Percentiles rank a stretch among this genome's conserved stretches.
Conservation (phyloP, 2,113 vertebrate species). For the Epinephelus fuscoguttatus region DNA sequence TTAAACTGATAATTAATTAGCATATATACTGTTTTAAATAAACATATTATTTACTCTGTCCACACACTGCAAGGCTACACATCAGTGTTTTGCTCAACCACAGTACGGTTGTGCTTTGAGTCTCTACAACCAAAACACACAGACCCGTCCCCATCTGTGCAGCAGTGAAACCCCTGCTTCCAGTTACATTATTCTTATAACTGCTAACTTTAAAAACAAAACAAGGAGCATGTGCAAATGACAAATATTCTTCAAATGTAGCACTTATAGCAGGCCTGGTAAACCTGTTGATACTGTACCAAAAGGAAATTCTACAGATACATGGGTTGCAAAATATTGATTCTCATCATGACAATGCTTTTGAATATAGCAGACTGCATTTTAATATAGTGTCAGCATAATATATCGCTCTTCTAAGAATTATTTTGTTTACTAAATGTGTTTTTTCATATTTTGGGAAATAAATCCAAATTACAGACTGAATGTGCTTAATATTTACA, state of each 20-base stretch:
- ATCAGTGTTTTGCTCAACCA: not conserved
- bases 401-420: not conserved
- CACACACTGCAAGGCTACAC: not conserved
- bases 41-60: not conserved
- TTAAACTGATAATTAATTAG: not conserved
- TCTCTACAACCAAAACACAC: not conserved
- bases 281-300: conserved; percentile 14
- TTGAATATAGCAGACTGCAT: conserved; percentile 1
- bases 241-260: conserved; percentile 15
- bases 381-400: conserved; percentile 11
- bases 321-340: conserved; percentile 11
- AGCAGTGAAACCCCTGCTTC: not conserved
- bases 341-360: not conserved
- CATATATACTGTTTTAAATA: not conserved
- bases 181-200: not conserved
- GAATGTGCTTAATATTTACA: conserved; percentile 21
- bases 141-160: not conserved
- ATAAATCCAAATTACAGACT: not conserved
- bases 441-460: not conserved
- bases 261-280: conserved; percentile 5
- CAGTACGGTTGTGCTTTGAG: not conserved
- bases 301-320: conserved; percentile 29
- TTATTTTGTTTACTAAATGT: conserved; percentile 1
- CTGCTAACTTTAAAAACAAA: not conserved
- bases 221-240: conserved; percentile 8